Evolutionary conservation across 2,888 invertebrate species (phyloP), one percentile per base, ranked within the genome.

Genomic region (Eupithecia dodoneata): DNA sequence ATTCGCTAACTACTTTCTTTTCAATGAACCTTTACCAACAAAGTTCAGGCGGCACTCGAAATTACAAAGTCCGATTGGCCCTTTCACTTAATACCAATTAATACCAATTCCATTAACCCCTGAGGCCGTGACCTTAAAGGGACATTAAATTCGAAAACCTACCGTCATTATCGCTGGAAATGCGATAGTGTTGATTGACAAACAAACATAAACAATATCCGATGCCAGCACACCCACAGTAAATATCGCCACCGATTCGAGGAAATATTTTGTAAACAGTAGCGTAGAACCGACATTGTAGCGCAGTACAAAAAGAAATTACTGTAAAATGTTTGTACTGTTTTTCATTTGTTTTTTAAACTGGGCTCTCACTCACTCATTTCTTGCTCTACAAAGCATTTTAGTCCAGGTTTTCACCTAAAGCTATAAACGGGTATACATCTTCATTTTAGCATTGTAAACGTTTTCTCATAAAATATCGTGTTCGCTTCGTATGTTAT

Each of bases 131-230:
- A 82, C 83, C 83, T 85, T 83, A 83, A 81, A 81, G 83, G 81
- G 78, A 82, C 79, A 84, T 87, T 85, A 82, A 80, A 63, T 30
- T 63, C 79, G 79, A 83, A 83, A 85, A 83, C 83, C 81, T 82
- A 76, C n/a, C 18, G 74, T 81, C 85, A 86, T 86, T 81, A 84
- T 80, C 74, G 83, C 85, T 85, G 83, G 85, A 85, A 87, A 84
- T 80, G 83, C 83, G 82, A 80, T 81, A 80, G 81, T 84, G 84
- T 84, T 83, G 85, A 86, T 86, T 83, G 83, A 86, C 83, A 85
- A 85, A 88, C 83, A 85, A 83, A 83, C 79, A 82, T 83, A 84
- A 82, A 83, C 83, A 85, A 83, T 81, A 83, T 73, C 75, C 79
- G 72, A 80, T 75, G 72, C 72, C 78, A 81, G 55, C 69, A 76